Percentiles rank a stretch among this genome's conserved stretches.
Evolutionary conservation across 2,113 vertebrate species (phyloP).

Genomic region (Holacanthus passer): DNA sequence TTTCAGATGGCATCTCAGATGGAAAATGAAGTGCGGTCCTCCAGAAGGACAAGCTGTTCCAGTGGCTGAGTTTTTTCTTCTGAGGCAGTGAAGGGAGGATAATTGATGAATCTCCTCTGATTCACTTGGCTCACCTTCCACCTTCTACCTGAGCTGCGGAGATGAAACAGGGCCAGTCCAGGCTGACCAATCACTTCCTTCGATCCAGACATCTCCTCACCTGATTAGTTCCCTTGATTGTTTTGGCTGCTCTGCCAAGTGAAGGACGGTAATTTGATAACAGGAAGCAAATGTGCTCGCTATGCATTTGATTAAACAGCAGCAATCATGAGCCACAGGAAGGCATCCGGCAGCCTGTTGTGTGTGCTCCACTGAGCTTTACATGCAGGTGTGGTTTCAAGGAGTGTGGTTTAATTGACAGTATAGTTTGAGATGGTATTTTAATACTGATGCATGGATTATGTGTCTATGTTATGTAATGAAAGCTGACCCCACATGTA

Average conservation of each 20-base stretch:
- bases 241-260: conserved; percentile 21
- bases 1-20: conserved; percentile 13
- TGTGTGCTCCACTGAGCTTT: background rate
- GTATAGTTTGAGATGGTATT: background rate
- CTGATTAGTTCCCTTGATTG: conserved; percentile 66
- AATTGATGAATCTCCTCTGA: conserved; percentile 45
- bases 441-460: background rate
- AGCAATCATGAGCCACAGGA: background rate
- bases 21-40: background rate
- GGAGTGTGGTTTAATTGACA: background rate
- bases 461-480: background rate
- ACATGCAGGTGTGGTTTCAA: background rate
- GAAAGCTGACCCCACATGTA: background rate
- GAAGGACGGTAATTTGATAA: conserved; percentile 18
- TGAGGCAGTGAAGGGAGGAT: conserved; percentile 15
- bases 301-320: conserved; percentile 29
- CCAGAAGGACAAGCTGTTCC: conserved; percentile 41
- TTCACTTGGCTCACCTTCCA: conserved; percentile 29
- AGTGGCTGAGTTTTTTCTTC: conserved; percentile 5
- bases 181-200: conserved; percentile 28
- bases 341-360: background rate
- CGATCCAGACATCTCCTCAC: conserved; percentile 45
- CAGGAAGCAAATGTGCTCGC: conserved; percentile 23
- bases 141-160: conserved; percentile 29
- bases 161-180: conserved; percentile 25